phyloP scores from a whole-genome alignment of 2,888 invertebrate species.

The Polymixis flavicincta region DNA sequence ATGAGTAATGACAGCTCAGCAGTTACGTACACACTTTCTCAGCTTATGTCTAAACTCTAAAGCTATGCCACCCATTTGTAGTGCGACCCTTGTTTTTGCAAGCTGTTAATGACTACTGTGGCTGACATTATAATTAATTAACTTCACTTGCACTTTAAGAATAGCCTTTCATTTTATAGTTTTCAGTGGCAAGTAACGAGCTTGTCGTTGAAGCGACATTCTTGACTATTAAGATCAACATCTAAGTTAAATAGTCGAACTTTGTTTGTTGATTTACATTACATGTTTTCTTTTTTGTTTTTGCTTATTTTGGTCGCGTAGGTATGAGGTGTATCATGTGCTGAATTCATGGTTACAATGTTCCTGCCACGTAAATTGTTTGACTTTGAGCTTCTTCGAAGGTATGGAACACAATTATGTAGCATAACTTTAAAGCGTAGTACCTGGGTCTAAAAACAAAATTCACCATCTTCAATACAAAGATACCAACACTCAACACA shows the following conservation, averaged over 20 bases:
- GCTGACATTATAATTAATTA: conserved; percentile 14
- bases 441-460: neutral
- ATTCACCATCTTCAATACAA: neutral
- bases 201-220: neutral
- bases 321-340: too few species aligned
- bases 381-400: too few species aligned
- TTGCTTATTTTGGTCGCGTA: too few species aligned
- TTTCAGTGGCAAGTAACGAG: neutral
- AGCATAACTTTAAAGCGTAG: too few species aligned
- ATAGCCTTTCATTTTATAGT: neutral
- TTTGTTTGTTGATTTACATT: too few species aligned
- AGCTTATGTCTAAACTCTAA: neutral
- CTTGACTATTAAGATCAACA: neutral
- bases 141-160: conserved; percentile 9
- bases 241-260: neutral
- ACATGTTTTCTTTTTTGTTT: too few species aligned
- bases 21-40: neutral
- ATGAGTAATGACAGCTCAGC: neutral
- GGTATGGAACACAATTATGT: too few species aligned
- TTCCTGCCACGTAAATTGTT: too few species aligned
- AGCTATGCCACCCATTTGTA: neutral
- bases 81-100: conserved; percentile 16
- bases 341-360: too few species aligned
- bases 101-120: conserved; percentile 18
- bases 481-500: conserved; percentile 27